Conservation (phyloP, 2,113 vertebrate species). For the Hemicordylus capensis region DNA sequence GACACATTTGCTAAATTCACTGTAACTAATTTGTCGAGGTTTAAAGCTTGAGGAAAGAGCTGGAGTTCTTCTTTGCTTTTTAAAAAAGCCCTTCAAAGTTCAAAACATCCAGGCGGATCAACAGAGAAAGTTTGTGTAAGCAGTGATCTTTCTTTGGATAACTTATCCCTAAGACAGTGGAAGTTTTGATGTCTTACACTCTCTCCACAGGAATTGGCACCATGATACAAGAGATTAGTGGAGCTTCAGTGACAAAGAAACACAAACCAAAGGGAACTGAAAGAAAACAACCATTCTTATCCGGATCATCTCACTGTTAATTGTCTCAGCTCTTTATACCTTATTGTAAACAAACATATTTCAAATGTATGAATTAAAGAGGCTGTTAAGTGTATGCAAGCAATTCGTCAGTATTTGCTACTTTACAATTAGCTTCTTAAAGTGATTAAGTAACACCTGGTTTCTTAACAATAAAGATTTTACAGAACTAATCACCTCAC, state of each 20-base stretch:
- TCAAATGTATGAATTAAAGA: conserved; percentile 28
- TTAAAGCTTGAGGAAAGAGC: background rate
- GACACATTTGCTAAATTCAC: conserved; percentile 26
- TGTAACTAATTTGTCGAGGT: background rate
- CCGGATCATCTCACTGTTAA: conserved; percentile 22
- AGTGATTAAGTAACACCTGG: conserved; percentile 12
- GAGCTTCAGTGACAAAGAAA: conserved; percentile 61
- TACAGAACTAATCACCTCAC: background rate
- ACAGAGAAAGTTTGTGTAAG: conserved; percentile 45
- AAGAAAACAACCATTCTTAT: conserved; percentile 66
- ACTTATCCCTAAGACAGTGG: conserved; percentile 55
- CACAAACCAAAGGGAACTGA: conserved; percentile 63
- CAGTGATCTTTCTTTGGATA: conserved; percentile 54
- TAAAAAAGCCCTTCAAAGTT: conserved; percentile 45
- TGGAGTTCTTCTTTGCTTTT: background rate
- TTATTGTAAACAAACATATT: conserved; percentile 39
- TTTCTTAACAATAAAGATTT: conserved; percentile 38
- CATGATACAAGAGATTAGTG: conserved; percentile 55
- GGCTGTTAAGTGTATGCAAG: conserved; percentile 15
- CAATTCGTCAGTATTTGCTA: conserved; percentile 26
- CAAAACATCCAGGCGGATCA: conserved; percentile 49
- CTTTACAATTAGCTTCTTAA: conserved; percentile 32
- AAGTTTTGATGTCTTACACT: conserved; percentile 54
- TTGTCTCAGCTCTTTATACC: conserved; percentile 54
- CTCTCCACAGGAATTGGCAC: conserved; percentile 56